A percentile compares a stretch with the other conserved stretches of the same genome.
phyloP scores from a whole-genome alignment of 2,888 invertebrate genomes.

The Tipula vernalis region DNA sequence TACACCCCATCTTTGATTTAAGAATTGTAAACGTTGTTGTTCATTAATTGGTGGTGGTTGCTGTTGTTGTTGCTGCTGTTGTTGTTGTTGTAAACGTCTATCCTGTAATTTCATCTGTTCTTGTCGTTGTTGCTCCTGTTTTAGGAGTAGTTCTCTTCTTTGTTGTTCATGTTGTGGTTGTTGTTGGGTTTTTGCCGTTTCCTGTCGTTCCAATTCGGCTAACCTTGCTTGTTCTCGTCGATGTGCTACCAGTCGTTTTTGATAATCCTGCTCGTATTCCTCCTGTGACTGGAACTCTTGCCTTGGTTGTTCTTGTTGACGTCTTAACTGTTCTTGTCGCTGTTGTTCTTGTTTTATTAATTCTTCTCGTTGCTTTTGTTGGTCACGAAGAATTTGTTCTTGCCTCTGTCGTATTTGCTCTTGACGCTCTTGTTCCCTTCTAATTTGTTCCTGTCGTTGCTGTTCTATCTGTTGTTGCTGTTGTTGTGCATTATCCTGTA shows the following conservation, averaged over 20 bases:
- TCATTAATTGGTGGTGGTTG: background rate
- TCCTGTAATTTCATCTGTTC: constrained; percentile 22
- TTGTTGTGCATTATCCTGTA: constrained; percentile 16
- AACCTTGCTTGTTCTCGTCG: constrained; percentile 23
- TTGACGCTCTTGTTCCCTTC: constrained; percentile 20
- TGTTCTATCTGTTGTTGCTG: constrained; percentile 18
- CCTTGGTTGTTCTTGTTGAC: constrained; percentile 22
- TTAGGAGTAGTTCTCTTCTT: constrained; percentile 20
- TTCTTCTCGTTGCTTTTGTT: constrained; percentile 24
- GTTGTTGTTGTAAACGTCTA: constrained; percentile 21
- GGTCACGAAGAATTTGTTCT: constrained; percentile 22
- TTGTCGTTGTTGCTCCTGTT: constrained; percentile 21
- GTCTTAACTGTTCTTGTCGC: constrained; percentile 28
- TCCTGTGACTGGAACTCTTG: constrained; percentile 20
- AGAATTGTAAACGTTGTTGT: background rate
- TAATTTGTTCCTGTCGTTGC: constrained; percentile 20
- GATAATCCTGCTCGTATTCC: constrained; percentile 18
- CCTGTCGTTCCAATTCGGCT: constrained; percentile 18
- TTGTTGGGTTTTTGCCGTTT: constrained; percentile 16
- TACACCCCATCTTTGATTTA: background rate
- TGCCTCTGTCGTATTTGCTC: constrained; percentile 16
- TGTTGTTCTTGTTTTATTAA: constrained; percentile 40
- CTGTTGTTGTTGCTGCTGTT: constrained; percentile 17
- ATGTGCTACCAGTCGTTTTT: constrained; percentile 19
- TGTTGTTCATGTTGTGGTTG: constrained; percentile 22